phyloP scores from a whole-genome alignment of 2,888 invertebrate species.

The Tillus elongatus region DNA sequence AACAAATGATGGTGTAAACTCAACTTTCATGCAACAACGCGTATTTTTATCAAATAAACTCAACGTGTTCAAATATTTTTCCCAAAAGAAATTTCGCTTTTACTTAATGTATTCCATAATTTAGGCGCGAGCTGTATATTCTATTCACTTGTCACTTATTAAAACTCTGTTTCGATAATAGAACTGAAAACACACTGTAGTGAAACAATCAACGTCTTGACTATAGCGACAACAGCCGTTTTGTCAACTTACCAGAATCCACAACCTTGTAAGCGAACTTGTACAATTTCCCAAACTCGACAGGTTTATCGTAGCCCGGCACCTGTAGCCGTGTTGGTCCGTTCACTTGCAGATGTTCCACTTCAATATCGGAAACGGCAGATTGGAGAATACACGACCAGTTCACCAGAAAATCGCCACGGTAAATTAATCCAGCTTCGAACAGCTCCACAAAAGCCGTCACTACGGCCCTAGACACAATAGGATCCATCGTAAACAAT shows the following conservation, averaged over 20 bases:
- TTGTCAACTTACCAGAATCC: conserved; percentile 38
- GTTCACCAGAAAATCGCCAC: conserved; percentile 91
- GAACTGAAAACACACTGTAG: conserved; percentile 6
- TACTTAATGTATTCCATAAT: too few species aligned
- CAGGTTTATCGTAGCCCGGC: conserved; percentile 76
- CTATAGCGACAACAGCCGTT: not conserved
- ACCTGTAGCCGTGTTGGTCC: conserved; percentile 80
- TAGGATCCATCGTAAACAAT: conserved; percentile 94
- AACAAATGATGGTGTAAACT: too few species aligned
- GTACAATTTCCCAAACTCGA: conserved; percentile 89
- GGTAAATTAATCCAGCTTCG: conserved; percentile 72
- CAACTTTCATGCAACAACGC: too few species aligned
- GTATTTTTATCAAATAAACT: too few species aligned
- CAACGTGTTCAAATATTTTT: too few species aligned
- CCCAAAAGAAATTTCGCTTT: too few species aligned
- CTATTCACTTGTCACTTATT: too few species aligned
- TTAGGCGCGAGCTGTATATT: too few species aligned
- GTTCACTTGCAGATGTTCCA: conserved; percentile 84
- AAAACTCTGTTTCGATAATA: too few species aligned
- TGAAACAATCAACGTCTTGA: not conserved
- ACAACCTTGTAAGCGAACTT: conserved; percentile 85
- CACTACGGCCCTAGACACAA: conserved; percentile 76
- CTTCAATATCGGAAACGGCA: conserved; percentile 98
- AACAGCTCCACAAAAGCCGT: conserved; percentile 74
- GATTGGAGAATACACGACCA: conserved; percentile 97